Evolutionary conservation across 2,888 invertebrate species (phyloP), one percentile per base, ranked within the genome.

Genomic region (Teleiodes luculella): DNA sequence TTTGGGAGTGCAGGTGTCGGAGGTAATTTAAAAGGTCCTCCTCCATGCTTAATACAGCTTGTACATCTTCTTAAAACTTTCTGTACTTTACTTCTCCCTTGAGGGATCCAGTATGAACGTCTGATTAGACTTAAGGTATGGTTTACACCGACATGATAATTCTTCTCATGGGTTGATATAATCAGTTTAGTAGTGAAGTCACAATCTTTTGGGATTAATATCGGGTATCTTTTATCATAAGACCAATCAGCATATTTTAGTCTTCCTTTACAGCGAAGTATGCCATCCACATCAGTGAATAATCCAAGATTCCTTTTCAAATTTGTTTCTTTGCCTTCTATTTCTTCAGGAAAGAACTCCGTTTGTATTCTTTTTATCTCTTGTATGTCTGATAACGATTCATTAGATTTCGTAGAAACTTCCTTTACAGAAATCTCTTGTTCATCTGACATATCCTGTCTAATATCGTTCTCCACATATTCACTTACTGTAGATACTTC

Each of bases 11-110:
- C 33, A 4, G 54, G 43, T 13, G 30, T 35, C 0, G 33, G 11
- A 16, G 54, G 54, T 10, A 54, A 30, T n/a, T 20, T 31, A 13
- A 36, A 54, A 1, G 54, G 49, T 14, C 57, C 57, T 3, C 57
- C 57, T 3, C 43, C 49, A 10, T 57, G 24, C 24, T 57, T 54
- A 1, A 24, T 11, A 11, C 47, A 47, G 10, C 2, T 8, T 8
- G 13, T 2, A 14, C 47, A 47, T 14, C 14, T 2, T 31, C n/a
- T 30, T 3, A 47, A 10, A 1, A 47, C 33, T 14, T 47, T 47
- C 28, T 31, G 30, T 4, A 46, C 46, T 16, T 46, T 13, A 7
- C 14, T 16, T 30, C 46, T 3, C 3, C 46, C 46, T 18, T 50
- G 37, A 4, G 50, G 45, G 6, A 56, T 39, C 56, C 56, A 56